Percentiles rank a stretch among this genome's conserved stretches.
phyloP scores from a whole-genome alignment of 2,113 vertebrate species.

The Lutjanus erythropterus region DNA sequence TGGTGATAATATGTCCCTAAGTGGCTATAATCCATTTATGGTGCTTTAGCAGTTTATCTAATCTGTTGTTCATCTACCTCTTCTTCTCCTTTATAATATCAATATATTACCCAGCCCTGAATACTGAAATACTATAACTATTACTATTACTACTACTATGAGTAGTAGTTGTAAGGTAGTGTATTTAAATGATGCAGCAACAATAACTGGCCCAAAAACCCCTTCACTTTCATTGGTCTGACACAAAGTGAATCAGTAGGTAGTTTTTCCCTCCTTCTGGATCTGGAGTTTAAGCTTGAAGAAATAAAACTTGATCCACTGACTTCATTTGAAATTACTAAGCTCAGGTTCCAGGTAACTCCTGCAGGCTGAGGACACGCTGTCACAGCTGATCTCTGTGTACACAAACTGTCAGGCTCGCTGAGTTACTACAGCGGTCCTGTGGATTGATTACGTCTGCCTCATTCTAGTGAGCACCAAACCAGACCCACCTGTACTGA shows the following conservation, averaged over 20 bases:
- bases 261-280: neutral
- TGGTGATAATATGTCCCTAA: no score
- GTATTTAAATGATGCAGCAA: neutral
- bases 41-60: no score
- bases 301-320: neutral
- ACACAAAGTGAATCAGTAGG: neutral
- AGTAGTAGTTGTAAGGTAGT: neutral
- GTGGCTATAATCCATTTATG: no score
- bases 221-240: neutral
- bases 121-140: neutral
- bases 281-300: neutral
- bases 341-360: constrained; percentile 31
- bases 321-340: constrained; percentile 1
- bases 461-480: neutral
- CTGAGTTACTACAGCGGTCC: neutral
- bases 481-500: neutral
- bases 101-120: no score
- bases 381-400: constrained; percentile 8
- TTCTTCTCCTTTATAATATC: no score
- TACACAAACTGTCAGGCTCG: neutral
- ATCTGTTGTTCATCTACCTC: no score
- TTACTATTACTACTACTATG: neutral
- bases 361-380: neutral
- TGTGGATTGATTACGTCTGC: neutral
- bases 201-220: neutral